phyloP scores from a whole-genome alignment of 2,888 invertebrate species.

The Patella pellucida region DNA sequence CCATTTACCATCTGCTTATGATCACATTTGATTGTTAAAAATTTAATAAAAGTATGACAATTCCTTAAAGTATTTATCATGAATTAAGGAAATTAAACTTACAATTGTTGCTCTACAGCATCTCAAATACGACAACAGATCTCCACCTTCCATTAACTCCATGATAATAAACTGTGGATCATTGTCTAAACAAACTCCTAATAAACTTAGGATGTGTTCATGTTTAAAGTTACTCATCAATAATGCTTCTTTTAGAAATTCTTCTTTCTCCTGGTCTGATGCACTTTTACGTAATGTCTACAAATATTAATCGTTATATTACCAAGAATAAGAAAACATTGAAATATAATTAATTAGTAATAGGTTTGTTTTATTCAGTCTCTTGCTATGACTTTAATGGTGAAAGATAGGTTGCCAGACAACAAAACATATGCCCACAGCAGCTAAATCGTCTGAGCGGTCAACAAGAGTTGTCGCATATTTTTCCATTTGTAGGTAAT shows the following conservation, averaged over 20 bases:
- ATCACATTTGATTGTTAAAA: too few species aligned
- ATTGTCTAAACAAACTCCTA: conserved; percentile 94
- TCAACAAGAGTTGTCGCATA: too few species aligned
- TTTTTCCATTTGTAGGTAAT: too few species aligned
- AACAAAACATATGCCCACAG: too few species aligned
- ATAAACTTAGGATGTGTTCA: conserved; percentile 90
- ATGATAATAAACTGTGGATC: conserved; percentile 94
- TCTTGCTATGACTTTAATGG: too few species aligned
- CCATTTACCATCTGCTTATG: too few species aligned
- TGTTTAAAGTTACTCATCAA: conserved; percentile 97
- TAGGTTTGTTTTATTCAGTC: too few species aligned
- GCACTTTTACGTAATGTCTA: conserved; percentile 93
- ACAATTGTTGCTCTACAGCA: conserved; percentile 84
- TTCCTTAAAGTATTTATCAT: background rate
- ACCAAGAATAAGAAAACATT: too few species aligned
- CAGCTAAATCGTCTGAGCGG: too few species aligned
- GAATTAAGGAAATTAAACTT: conserved; percentile 44
- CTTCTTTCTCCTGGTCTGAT: conserved; percentile 88
- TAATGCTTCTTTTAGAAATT: conserved; percentile 96
- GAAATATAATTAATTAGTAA: too few species aligned
- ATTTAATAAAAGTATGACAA: background rate
- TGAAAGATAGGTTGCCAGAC: too few species aligned
- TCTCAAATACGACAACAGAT: conserved; percentile 90
- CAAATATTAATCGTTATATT: conserved; percentile 12
- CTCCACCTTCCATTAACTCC: conserved; percentile 98